Evolutionary conservation across 2,113 vertebrate genomes (phyloP), one percentile per base, ranked within the genome.

Genomic region (Pavo muticus): DNA sequence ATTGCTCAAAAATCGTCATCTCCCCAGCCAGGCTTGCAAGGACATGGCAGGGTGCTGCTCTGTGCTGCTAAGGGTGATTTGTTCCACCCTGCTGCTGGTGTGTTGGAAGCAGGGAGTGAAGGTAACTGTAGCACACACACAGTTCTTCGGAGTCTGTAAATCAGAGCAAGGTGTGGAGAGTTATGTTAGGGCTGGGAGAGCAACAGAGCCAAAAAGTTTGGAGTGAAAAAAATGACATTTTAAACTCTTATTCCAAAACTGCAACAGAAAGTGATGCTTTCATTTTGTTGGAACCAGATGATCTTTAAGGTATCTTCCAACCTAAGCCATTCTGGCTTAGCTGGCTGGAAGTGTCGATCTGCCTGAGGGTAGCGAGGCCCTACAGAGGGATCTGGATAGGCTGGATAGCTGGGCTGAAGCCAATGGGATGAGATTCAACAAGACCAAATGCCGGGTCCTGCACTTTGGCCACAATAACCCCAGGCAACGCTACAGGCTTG

Each of bases 1-100:
- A n/a, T 75, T 73, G 32, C 56, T 77, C 0, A 0, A 2, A 73
- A 70, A 77, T 40, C 27, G 15, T 21, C 0, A 0, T 32, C 54
- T 57, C 64, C 59, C 40, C 47, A 0, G 2, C 0, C 0, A 24
- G 40, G 7, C 57, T 40, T 16, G 14, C 12, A 0, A 48, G 52
- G 44, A 82, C 27, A 1, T 25, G 70, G 59, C 1, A 1, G 47
- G 56, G 54, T 72, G 76, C 32, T 68, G 70, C 91, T 85, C 63
- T 67, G 21, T 0, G 0, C 67, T 74, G 39, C 35, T 59, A 7
- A 2, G 1, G 52, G 23, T 82, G 70, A 73, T 75, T 70, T 39
- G 60, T 90, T 94, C 71, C 77, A 76, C 40, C 83, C 54, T 91
- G 60, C 63, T 92, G 72, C 94, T 88, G 81, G 21, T 70, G 20